Percentiles rank a stretch among this genome's conserved stretches.
These are phyloP conservation scores for Suncus etruscus DNA, from an alignment of 2,113 vertebrate species.

Conservation along the genomic window DNA sequence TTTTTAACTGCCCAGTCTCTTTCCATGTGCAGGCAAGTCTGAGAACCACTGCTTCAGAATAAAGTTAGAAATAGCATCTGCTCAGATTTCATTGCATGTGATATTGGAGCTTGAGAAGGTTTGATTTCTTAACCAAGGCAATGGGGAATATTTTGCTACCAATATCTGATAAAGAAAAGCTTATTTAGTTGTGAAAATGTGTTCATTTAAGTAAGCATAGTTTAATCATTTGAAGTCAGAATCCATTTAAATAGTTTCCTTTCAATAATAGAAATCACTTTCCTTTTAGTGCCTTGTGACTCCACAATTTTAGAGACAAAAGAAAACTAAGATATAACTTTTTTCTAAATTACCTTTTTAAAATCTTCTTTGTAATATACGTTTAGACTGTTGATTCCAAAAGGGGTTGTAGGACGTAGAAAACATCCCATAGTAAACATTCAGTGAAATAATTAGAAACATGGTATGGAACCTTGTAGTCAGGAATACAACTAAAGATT, in stretches of 20 bases:
- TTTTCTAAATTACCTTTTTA: constrained; percentile 13
- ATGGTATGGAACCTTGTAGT: no score
- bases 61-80: constrained; percentile 37
- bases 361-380: background rate
- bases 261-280: constrained; percentile 25
- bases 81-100: background rate
- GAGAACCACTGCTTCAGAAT: constrained; percentile 35
- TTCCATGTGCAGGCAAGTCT: background rate
- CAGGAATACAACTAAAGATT: background rate
- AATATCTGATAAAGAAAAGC: constrained; percentile 35
- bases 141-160: constrained; percentile 37
- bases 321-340: constrained; percentile 26
- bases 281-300: background rate
- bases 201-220: constrained; percentile 50
- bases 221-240: constrained; percentile 58
- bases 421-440: background rate
- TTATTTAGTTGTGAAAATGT: constrained; percentile 57
- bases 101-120: background rate
- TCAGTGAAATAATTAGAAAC: background rate
- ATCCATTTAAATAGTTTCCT: constrained; percentile 44
- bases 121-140: constrained; percentile 52
- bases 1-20: background rate
- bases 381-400: background rate
- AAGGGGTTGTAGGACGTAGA: background rate
- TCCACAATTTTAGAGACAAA: background rate